These are phyloP conservation scores for Percopsis omiscomaycus DNA, from an alignment of 2,797 vertebrate genomes.

Conservation along the genomic window DNA sequence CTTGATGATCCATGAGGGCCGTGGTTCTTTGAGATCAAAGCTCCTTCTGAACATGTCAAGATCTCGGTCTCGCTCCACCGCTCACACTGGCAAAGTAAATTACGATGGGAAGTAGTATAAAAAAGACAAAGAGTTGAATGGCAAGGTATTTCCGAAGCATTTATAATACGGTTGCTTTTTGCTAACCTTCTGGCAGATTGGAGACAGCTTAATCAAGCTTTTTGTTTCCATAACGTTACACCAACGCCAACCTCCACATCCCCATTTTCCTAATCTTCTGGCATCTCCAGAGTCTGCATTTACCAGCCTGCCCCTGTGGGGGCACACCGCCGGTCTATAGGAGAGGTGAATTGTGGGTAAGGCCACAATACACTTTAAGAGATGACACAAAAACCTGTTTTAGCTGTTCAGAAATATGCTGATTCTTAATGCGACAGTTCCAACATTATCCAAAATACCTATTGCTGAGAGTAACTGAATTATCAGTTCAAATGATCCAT, in stretches of 20 bases:
- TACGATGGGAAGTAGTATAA: conserved; percentile 22
- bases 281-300: conserved; percentile 22
- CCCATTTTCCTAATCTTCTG: conserved; percentile 20
- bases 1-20: conserved; percentile 65
- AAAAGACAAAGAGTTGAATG: conserved; percentile 28
- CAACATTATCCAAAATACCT: conserved; percentile 43
- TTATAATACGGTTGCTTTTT: conserved; percentile 38
- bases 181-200: conserved; percentile 1
- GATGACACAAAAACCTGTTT: conserved; percentile 21
- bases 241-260: conserved; percentile 16
- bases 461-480: conserved; percentile 12
- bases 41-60: conserved; percentile 58
- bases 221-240: conserved; percentile 22
- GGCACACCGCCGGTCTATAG: no score
- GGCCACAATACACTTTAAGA: conserved; percentile 11
- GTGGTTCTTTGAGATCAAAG: conserved; percentile 64
- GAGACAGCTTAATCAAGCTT: conserved; percentile 29
- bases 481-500: conserved; percentile 54
- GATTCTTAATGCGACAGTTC: conserved; percentile 54
- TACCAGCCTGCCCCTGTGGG: neutral
- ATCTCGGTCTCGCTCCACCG: conserved; percentile 32
- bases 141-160: conserved; percentile 29
- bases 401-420: conserved; percentile 49
- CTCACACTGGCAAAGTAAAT: conserved; percentile 39
- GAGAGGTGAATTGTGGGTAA: conserved; percentile 37